Base-by-base conservation (phyloP, 2,888 invertebrate genomes). In the Gastrophysa polygoni region DNA sequence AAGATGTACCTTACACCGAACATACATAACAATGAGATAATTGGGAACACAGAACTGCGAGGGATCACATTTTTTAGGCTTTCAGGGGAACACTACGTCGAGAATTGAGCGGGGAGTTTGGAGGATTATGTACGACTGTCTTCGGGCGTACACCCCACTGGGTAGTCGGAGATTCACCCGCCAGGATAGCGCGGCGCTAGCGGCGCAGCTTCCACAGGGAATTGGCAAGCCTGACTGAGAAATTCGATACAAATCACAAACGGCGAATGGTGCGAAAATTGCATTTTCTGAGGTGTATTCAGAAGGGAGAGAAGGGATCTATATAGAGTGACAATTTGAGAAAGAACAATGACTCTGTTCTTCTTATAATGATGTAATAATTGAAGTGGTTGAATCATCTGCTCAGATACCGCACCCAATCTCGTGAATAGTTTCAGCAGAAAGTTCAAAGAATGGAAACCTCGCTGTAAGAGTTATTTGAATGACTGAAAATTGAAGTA, bases 121-220 rank as follows among this genome's bases (percentile, higher is more conserved):
- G 29, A 32, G 29, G 77, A 78, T 77, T 75, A 75, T 77, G 73
- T 71, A 78, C n/a, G 38, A 38, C 38, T 38, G 38, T n/a, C 38
- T 38, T 73, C 73, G 61, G 73, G 70, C 24, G 24, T 24, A 7
- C 24, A 24, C 24, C 24, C 11, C 68, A 71, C 71, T 70, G 66
- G 64, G 65, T 75, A 73, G 74, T 78, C 73, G 75, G 71, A 73
- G 74, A 54, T 70, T 63, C 68, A 57, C 58, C 70, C 77, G 73
- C 59, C 73, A 70, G 73, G 75, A 70, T 61, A 69, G 66, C 71
- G 74, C 74, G 77, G 77, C 72, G 67, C 73, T 69, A 66, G 54
- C 43, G 43, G 55, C 51, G 24, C 58, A 67, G 64, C 66, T 68
- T 75, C 72, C 73, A 67, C 68, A 69, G 71, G 68, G 73, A 73